Evolutionary conservation across 2,797 vertebrate genomes (phyloP).

Genomic region (Anniella stebbinsi): DNA sequence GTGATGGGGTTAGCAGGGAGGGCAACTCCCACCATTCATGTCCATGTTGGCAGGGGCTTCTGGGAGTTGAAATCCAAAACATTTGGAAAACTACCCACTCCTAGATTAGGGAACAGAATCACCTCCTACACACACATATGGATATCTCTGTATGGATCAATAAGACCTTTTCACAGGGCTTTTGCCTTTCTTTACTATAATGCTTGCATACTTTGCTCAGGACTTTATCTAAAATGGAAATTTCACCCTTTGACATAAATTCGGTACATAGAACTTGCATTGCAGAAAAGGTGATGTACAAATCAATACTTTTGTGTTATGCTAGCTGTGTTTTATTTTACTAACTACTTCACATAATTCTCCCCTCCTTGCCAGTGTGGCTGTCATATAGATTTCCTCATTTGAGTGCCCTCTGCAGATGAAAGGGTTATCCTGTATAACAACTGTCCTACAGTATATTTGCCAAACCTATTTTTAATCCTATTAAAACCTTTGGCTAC

Average conservation of each 20-base stretch:
- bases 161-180: no score
- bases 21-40: no score
- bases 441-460: slow-evolving; percentile 13
- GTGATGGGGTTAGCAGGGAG: not conserved
- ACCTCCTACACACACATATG: no score
- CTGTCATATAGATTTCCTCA: not conserved
- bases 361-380: not conserved
- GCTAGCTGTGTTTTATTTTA: not conserved
- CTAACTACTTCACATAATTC: not conserved
- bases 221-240: not conserved
- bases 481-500: slow-evolving; percentile 52
- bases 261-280: not conserved
- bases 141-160: not conserved
- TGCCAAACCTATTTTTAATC: slow-evolving; percentile 35
- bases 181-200: not conserved
- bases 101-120: not conserved
- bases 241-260: not conserved
- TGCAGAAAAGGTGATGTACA: not conserved
- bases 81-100: no score
- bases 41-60: no score
- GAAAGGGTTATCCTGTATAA: not conserved
- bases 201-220: not conserved
- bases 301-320: not conserved
- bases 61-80: no score
- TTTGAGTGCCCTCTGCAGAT: not conserved